Evolutionary conservation across 2,797 vertebrate genomes (phyloP).

Genomic region (Scomberomorus guttatus): DNA sequence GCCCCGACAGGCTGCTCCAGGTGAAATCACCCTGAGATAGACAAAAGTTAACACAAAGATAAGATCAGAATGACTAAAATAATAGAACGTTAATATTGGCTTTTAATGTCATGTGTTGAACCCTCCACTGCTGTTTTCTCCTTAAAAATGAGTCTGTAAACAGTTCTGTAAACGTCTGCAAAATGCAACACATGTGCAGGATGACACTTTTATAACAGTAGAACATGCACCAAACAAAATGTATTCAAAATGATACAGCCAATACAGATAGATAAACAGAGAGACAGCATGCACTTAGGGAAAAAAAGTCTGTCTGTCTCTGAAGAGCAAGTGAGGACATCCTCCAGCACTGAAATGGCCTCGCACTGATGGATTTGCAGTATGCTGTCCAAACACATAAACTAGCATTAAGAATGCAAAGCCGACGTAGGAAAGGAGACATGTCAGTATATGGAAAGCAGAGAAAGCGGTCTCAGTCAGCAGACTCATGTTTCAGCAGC

Average conservation of each 20-base stretch:
- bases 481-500: neutral
- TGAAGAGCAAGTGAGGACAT: conserved; percentile 50
- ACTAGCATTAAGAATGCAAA: neutral
- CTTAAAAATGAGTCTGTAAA: neutral
- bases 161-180: too few species aligned
- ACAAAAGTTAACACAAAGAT: neutral
- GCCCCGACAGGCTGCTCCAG: conserved; percentile 97
- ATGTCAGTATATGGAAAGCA: neutral
- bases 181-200: neutral
- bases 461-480: neutral
- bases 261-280: neutral
- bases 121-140: neutral
- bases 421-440: conserved; percentile 26
- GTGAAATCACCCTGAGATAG: conserved; percentile 92
- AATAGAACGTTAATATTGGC: too few species aligned
- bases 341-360: conserved; percentile 1
- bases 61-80: neutral
- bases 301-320: neutral
- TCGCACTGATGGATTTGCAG: conserved; percentile 52
- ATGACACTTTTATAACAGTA: neutral
- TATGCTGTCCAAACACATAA: conserved; percentile 13
- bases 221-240: neutral
- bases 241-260: conserved; percentile 5
- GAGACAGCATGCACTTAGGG: neutral
- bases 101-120: neutral